These are phyloP conservation scores for Tragulus kanchil DNA, from an alignment of 2,113 vertebrate genomes.

Conservation along the genomic window DNA sequence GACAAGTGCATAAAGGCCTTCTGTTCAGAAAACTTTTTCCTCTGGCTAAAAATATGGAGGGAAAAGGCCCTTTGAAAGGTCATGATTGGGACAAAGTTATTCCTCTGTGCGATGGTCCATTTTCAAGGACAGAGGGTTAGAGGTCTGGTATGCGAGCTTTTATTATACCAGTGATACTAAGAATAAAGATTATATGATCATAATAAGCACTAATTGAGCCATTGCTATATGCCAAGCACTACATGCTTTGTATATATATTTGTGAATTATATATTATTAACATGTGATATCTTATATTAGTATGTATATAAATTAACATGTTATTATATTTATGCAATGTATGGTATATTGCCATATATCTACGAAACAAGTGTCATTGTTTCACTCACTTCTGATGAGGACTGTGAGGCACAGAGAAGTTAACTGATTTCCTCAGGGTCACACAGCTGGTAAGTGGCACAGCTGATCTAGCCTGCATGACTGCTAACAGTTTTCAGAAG, in stretches of 20 bases:
- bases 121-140: background rate
- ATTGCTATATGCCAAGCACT: background rate
- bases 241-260: background rate
- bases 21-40: background rate
- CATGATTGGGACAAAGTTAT: background rate
- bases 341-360: background rate
- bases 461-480: background rate
- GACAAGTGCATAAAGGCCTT: background rate
- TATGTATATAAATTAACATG: too few relatives aligned
- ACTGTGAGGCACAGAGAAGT: background rate
- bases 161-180: background rate
- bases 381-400: background rate
- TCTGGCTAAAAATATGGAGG: background rate
- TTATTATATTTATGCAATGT: background rate
- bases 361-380: background rate
- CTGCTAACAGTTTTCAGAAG: background rate
- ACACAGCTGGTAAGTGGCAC: background rate
- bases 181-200: background rate
- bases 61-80: background rate
- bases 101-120: background rate
- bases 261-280: background rate
- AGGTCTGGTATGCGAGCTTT: background rate
- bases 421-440: background rate
- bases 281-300: background rate
- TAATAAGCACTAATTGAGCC: background rate